Base-by-base conservation (phyloP, 2,888 invertebrate genomes). In the Watsonalla binaria region DNA sequence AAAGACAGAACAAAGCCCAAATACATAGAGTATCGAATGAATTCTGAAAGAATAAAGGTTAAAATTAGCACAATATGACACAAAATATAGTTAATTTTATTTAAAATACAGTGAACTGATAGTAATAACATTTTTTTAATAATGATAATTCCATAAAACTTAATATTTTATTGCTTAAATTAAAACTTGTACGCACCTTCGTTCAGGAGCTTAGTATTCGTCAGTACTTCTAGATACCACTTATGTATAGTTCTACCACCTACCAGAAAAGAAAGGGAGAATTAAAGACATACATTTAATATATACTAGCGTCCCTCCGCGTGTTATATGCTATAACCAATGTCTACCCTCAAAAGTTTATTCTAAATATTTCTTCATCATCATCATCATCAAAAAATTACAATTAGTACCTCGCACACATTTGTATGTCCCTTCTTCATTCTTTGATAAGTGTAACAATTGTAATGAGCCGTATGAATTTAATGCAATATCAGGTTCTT, bases 371-470 rank as follows among this genome's bases (percentile, higher is more conserved):
- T 24, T n/a, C n/a, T n/a, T n/a, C n/a, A n/a, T n/a, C n/a, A n/a
- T n/a, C n/a, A n/a, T n/a, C n/a, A n/a, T n/a, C n/a, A n/a, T n/a
- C n/a, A n/a, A n/a, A n/a, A n/a, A n/a, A n/a, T n/a, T n/a, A n/a
- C n/a, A n/a, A n/a, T n/a, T n/a, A 24, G 24, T 24, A 24, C 24
- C 92, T 6, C 94, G 93, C 55, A 87, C 85, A 74, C 96, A 96
- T 0, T 92, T 92, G 74, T 95, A 96, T 68, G 92, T 92, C 9
- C 95, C 96, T 57, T 93, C 92, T 74, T 95, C 95, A 0, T 88
- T 81, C 60, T 87, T 84, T 11, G 92, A 92, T 0, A 94, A 92
- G 55, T 92, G 92, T 60, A 89, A 78, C 46, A 94, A 78, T 70
- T 92, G 92, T 33, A 94, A 71, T 2, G 91, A 91, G 46, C 90